Conservation (phyloP, 2,113 vertebrate species). For the Emydura subglobosa region DNA sequence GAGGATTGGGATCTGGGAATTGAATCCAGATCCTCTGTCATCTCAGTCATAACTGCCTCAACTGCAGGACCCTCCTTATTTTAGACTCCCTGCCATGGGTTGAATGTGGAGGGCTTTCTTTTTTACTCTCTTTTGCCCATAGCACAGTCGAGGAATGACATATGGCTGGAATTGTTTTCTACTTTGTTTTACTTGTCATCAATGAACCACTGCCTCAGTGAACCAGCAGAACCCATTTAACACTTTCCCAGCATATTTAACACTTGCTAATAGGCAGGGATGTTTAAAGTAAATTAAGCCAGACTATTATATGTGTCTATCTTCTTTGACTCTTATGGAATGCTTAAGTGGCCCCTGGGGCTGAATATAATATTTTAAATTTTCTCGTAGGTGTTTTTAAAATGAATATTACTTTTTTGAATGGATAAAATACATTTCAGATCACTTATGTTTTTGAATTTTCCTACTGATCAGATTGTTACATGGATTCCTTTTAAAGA, state of each 20-base stretch:
- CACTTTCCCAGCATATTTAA: not conserved
- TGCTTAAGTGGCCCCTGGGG: not conserved
- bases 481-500: not conserved
- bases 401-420: not conserved
- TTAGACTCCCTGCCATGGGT: not conserved
- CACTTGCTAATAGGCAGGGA: not conserved
- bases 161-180: not conserved
- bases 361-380: not conserved
- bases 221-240: not conserved
- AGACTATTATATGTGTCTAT: not conserved
- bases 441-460: not conserved
- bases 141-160: not conserved
- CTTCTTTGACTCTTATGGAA: not conserved
- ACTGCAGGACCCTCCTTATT: not conserved
- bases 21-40: not conserved
- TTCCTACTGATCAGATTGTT: not conserved
- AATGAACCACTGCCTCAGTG: not conserved
- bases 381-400: not conserved
- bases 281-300: not conserved
- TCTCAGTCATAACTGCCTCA: not conserved
- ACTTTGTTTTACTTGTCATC: not conserved
- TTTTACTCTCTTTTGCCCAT: fast-evolving
- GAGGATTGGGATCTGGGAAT: not conserved
- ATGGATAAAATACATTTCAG: not conserved
- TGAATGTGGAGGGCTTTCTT: too few species aligned